Percentiles rank a stretch among this genome's conserved stretches.
phyloP scores from a whole-genome alignment of 2,797 vertebrate species.

The Hippoglossus hippoglossus region DNA sequence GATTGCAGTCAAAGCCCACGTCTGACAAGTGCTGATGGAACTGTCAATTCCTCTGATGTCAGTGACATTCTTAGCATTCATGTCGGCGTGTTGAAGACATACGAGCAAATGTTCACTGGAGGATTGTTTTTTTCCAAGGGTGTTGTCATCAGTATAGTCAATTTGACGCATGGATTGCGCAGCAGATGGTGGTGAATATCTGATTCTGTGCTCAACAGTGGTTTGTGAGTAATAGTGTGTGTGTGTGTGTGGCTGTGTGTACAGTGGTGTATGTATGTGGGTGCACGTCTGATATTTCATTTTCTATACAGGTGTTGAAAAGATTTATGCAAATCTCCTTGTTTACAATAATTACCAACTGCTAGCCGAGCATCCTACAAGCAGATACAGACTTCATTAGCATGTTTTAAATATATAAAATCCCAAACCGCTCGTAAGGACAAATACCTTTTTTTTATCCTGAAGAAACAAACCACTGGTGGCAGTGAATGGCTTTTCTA shows the following conservation, averaged over 20 bases:
- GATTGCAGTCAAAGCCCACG: conserved; percentile 31
- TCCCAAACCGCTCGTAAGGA: not conserved
- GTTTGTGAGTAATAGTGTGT: not conserved
- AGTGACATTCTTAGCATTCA: conserved; percentile 28
- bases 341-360: conserved; percentile 34
- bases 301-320: conserved; percentile 41
- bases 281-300: conserved; percentile 26
- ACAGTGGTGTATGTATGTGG: not conserved
- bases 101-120: conserved; percentile 9
- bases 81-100: conserved; percentile 37
- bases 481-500: conserved; percentile 5
- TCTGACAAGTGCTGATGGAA: conserved; percentile 50
- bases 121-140: conserved; percentile 9
- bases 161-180: conserved; percentile 20
- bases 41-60: conserved; percentile 36
- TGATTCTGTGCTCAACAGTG: conserved; percentile 12
- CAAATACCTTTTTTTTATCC: not conserved
- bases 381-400: conserved; percentile 17
- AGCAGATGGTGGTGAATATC: conserved; percentile 51
- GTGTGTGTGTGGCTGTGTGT: conserved; percentile 2
- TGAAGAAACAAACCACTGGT: not conserved
- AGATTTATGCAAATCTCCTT: conserved; percentile 43
- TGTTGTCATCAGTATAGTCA: conserved; percentile 27
- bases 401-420: conserved; percentile 11
- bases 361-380: conserved; percentile 9